Evolutionary conservation across 2,888 invertebrate genomes (phyloP), one percentile per base, ranked within the genome.

Genomic region (Pecten maximus): DNA sequence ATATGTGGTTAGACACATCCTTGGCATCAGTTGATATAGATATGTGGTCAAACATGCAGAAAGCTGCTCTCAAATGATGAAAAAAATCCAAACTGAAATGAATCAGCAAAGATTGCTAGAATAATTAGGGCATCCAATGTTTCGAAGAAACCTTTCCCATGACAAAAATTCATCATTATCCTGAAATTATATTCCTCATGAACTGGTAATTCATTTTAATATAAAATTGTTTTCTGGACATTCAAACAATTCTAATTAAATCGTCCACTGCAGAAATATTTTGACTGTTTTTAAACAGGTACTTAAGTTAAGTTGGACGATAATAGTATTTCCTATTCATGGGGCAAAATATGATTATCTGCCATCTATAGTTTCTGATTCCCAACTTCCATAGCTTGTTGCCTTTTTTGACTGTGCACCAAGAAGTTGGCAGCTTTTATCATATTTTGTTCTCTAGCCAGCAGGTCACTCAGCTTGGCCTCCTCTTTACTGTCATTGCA

Each of bases 401-500:
- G 39, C 87, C 87, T 35, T 88, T 89, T 88, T 35, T 92, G 90
- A 50, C 88, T 48, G 23, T 60, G 87, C 19, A 94, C 90, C 40
- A 95, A 90, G 12, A 44, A 74, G 12, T 90, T 88, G 4, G 95
- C 94, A 28, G 96, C 96, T 35, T 92, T 90, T 39, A 94, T 93
- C 96, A 96, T 96, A 89, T 95, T 95, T 40, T 92, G 40, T 90
- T 96, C 96, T 89, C 93, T 93, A 19, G 90, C 88, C 91, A 94
- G 92, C 28, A 96, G 91, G 4, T 94, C 93, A 12, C 93, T 89
- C 28, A 96, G 90, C 86, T 94, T 94, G 2, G 89, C 91, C 90
- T 94, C 92, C 90, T 96, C 95, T n/a, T 92, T 92, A n/a, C 93
- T 50, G 88, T 92, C 94, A 86, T 93, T 93, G 92, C 96, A 96